These are phyloP conservation scores for Drosophila pseudotakahashii DNA, from an alignment of 2,888 invertebrate species.

Conservation along the genomic window DNA sequence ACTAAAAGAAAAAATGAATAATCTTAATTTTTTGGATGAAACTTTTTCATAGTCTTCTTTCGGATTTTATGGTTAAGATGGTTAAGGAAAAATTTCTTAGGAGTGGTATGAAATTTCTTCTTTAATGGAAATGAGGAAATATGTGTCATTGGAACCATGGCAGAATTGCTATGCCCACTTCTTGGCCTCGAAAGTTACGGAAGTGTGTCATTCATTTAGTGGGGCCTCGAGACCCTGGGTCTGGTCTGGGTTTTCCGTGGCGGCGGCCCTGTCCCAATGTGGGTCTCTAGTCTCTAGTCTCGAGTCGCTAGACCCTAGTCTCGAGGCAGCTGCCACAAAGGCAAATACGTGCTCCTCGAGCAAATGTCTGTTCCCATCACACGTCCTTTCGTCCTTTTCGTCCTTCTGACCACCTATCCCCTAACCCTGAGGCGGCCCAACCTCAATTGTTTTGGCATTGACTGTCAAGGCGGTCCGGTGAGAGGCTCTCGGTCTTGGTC, in stretches of 20 bases:
- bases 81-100: too few relatives aligned
- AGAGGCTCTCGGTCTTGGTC: constrained; percentile 49
- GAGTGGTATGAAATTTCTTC: too few relatives aligned
- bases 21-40: too few relatives aligned
- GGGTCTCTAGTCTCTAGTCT: background rate
- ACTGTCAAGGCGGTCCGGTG: constrained; percentile 66
- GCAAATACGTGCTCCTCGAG: constrained; percentile 34
- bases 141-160: background rate
- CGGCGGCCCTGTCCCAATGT: constrained; percentile 24
- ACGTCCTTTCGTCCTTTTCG: background rate
- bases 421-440: constrained; percentile 21
- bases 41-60: too few relatives aligned
- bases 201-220: constrained; percentile 18
- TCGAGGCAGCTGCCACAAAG: constrained; percentile 40
- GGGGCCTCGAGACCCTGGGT: constrained; percentile 21
- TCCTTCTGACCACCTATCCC: background rate
- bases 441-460: constrained; percentile 74
- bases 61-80: too few relatives aligned
- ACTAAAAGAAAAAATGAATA: too few relatives aligned
- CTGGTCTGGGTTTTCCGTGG: background rate
- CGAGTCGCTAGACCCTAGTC: constrained; percentile 1
- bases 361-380: constrained; percentile 24
- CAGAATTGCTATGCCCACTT: background rate
- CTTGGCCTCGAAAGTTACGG: constrained; percentile 20
- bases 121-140: background rate